These are phyloP conservation scores for Cinclus mexicanus DNA, from an alignment of 2,113 vertebrate genomes.

Conservation along the genomic window DNA sequence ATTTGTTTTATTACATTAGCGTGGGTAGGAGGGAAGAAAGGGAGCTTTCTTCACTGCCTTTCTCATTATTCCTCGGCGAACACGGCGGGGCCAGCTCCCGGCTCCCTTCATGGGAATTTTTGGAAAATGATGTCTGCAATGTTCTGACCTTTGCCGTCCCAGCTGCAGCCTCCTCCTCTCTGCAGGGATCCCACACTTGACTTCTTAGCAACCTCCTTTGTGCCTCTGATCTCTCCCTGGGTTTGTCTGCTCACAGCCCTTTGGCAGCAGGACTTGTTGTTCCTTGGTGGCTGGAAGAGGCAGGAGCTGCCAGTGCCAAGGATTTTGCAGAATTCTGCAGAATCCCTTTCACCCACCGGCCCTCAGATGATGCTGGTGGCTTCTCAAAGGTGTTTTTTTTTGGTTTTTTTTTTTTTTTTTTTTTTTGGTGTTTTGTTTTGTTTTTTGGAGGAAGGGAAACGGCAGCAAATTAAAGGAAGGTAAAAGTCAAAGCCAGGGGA, in stretches of 20 bases:
- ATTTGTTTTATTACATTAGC: constrained; percentile 73
- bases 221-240: constrained; percentile 37
- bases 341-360: neutral
- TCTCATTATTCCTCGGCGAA: constrained; percentile 50
- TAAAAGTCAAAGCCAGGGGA: fast-evolving
- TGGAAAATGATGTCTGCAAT: constrained; percentile 63
- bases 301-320: constrained; percentile 6
- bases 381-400: neutral
- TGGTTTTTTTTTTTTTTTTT: neutral
- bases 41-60: constrained; percentile 58
- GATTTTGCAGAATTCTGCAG: neutral
- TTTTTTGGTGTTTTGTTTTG: neutral
- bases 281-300: constrained; percentile 34
- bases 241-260: constrained; percentile 28
- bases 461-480: no score
- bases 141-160: constrained; percentile 71
- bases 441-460: no score
- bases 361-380: neutral
- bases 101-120: constrained; percentile 69
- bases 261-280: constrained; percentile 27
- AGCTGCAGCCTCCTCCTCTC: constrained; percentile 65
- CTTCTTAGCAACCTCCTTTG: constrained; percentile 61
- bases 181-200: constrained; percentile 63
- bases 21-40: constrained; percentile 69
- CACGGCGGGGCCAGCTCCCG: constrained; percentile 38